Conservation (phyloP, 2,797 vertebrate species). For the Poeciliopsis turneri region DNA sequence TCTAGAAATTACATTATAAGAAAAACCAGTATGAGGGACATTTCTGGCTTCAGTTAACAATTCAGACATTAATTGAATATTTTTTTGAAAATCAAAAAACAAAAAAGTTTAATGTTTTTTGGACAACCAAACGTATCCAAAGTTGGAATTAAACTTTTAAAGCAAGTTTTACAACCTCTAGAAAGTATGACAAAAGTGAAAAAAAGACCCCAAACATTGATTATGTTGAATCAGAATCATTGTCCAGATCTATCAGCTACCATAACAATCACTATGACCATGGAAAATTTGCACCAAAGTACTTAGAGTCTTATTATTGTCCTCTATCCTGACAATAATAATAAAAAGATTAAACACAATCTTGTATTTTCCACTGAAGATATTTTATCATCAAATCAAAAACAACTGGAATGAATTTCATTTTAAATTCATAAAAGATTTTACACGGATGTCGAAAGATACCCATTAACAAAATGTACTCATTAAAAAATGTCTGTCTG, state of each 20-base stretch:
- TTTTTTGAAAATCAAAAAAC: neutral
- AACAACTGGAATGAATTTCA: neutral
- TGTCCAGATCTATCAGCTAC: neutral
- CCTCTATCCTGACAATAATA: neutral
- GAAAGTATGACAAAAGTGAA: neutral
- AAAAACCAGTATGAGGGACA: neutral
- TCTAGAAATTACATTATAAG: neutral
- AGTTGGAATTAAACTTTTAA: neutral
- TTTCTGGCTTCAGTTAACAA: neutral
- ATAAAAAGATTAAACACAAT: neutral
- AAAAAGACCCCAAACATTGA: neutral
- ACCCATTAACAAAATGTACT: no score
- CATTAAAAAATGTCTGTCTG: no score
- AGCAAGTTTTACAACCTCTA: neutral
- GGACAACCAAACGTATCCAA: neutral
- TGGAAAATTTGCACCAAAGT: neutral
- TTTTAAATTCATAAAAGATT: neutral
- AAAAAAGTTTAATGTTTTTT: neutral
- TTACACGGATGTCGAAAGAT: neutral
- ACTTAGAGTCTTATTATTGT: neutral
- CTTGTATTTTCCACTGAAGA: neutral
- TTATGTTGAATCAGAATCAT: neutral
- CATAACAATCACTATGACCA: neutral
- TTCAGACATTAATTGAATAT: neutral
- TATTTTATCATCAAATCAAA: neutral